Conservation (phyloP, 2,113 vertebrate genomes). For the Limnothrissa miodon region DNA sequence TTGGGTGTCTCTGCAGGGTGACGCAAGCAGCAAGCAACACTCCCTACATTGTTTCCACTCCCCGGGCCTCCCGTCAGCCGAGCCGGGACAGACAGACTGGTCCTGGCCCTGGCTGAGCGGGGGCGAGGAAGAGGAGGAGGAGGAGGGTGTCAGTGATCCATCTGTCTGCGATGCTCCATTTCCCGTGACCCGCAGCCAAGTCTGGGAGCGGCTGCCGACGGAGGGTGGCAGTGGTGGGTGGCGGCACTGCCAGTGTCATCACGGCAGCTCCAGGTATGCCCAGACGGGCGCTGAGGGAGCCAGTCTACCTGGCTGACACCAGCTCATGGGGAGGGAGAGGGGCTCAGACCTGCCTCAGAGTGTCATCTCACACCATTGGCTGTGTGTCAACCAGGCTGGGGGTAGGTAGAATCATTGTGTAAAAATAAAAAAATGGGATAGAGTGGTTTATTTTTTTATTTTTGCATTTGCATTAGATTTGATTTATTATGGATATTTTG, state of each 20-base stretch:
- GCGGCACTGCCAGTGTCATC: neutral
- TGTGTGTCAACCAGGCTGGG: neutral
- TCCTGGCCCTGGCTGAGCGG: neutral
- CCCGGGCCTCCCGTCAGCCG: constrained; percentile 25
- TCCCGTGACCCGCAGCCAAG: constrained; percentile 42
- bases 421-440: neutral
- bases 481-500: neutral
- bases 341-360: constrained; percentile 3
- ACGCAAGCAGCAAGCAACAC: constrained; percentile 25
- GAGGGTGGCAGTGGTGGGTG: neutral
- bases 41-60: constrained; percentile 45
- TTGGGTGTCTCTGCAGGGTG: constrained; percentile 17
- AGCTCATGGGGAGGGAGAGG: neutral
- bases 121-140: neutral
- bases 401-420: neutral
- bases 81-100: constrained; percentile 28
- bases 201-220: neutral
- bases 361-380: constrained; percentile 3
- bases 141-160: constrained; percentile 10
- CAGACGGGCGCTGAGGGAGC: constrained; percentile 43
- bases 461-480: neutral
- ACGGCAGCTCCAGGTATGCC: constrained; percentile 32
- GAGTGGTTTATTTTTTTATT: too few relatives aligned
- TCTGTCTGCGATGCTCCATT: constrained; percentile 25
- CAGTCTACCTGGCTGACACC: constrained; percentile 22